Base-by-base conservation (phyloP, 2,888 invertebrate genomes). In the Oconnorella tubifera region DNA sequence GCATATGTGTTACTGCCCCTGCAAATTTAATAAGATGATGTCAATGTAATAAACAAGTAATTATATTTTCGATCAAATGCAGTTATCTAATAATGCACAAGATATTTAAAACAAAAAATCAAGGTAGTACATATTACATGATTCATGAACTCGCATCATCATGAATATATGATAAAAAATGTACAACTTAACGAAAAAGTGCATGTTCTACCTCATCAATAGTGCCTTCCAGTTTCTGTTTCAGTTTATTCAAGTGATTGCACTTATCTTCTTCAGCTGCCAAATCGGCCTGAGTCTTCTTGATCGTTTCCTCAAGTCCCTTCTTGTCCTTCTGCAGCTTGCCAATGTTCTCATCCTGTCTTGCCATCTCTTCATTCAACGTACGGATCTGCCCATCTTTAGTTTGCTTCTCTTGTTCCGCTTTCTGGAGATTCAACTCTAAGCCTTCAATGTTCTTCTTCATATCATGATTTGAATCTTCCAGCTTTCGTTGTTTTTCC, bases 311-410 rank as follows among this genome's bases (percentile, higher is more conserved):
- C 70, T 97, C 95, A 82, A 94, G 89, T 84, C 91, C 88, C 85
- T 98, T 99, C 91, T 97, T 97, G 83, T 98, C 98, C 86, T 98
- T 98, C 88, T 94, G 93, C 84, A 98, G 86, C 86, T 98, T 98
- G 88, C 95, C 95, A 87, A 99, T 95, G 85, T 95, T 90, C 81
- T 99, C 98, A 81, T 99, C 99, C 85, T 99, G 98, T 61, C 76
- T 95, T 83, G 97, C 95, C 87, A 98, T 98, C 86, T 99, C 98
- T 80, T 99, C 98, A 85, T 99, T 83, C 31, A 82, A 75, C 33
- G 79, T 80, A 66, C 76, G 77, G 86, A 97, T 97, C 86, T 97
- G 96, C 86, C 96, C 95, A 84, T 97, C 97, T 85, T 96, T 96
- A 84, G 94, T 94, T 76, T 93, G 91, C 85, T 96, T 97, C 84